Conservation (phyloP, 2,888 invertebrate genomes). For the Meteorus colon region DNA sequence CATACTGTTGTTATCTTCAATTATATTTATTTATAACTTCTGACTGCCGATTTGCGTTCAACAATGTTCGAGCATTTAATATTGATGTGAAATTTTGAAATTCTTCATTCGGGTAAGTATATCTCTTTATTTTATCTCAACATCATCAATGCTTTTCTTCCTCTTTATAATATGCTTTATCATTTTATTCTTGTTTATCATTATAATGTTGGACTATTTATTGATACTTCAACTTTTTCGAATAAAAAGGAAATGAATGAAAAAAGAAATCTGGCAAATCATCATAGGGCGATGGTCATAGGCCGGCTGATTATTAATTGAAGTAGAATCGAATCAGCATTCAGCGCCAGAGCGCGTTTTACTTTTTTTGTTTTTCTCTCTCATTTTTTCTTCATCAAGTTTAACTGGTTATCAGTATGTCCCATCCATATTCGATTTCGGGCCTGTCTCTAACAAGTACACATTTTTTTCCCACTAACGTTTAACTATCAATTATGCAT, state of each 20-base stretch:
- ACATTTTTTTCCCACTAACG: constrained; percentile 25
- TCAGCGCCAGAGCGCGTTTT: constrained; percentile 4
- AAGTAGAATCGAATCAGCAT: constrained; percentile 17
- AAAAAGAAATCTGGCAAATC: constrained; percentile 6
- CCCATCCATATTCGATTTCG: constrained; percentile 22
- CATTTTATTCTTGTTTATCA: not conserved
- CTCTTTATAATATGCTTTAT: constrained; percentile 3
- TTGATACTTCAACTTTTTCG: constrained; percentile 17
- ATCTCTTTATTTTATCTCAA: not conserved
- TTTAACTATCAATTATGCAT: constrained; percentile 21
- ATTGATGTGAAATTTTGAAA: constrained; percentile 27
- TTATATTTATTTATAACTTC: constrained; percentile 49
- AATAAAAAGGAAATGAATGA: constrained; percentile 12
- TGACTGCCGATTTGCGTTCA: constrained; percentile 35
- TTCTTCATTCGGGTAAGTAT: constrained; percentile 25
- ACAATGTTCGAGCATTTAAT: constrained; percentile 36
- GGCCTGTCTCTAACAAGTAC: constrained; percentile 40
- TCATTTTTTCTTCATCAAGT: constrained; percentile 35
- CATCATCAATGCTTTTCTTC: not conserved
- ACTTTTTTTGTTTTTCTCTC: constrained; percentile 27
- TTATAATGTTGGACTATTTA: not conserved
- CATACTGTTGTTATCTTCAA: constrained; percentile 53
- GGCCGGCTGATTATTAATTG: constrained; percentile 6
- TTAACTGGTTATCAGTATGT: constrained; percentile 24
- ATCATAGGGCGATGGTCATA: not conserved